Percentiles rank a stretch among this genome's conserved stretches.
These are phyloP conservation scores for Isaurus tuberculatus DNA, from an alignment of 92 coral and sea anemone species.

Conservation along the genomic window DNA sequence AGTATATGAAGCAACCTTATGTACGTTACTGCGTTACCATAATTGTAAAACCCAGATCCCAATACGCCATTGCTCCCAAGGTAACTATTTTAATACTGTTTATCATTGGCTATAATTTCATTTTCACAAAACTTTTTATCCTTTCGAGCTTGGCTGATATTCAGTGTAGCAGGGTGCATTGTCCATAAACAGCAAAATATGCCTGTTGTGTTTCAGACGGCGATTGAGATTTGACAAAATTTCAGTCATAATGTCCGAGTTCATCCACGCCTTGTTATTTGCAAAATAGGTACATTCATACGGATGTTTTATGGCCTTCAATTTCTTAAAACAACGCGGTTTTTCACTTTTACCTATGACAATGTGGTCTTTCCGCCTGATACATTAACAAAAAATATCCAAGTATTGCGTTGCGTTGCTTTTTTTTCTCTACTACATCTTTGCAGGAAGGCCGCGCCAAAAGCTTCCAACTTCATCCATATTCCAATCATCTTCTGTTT, in stretches of 20 bases:
- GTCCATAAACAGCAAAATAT: conserved; percentile 9
- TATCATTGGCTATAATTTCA: too few species aligned
- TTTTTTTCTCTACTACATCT: conserved; percentile 34
- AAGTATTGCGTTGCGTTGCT: conserved; percentile 58
- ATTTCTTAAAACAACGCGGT: conserved; percentile 61
- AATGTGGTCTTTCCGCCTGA: conserved; percentile 54
- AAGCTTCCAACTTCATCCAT: conserved; percentile 62
- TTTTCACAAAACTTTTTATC: too few species aligned
- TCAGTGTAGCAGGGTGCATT: too few species aligned
- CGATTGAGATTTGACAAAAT: conserved; percentile 52
- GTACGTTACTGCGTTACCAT: neutral
- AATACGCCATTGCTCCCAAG: too few species aligned
- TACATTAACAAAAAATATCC: conserved; percentile 58
- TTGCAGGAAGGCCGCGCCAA: too few species aligned
- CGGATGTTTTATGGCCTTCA: conserved; percentile 62
- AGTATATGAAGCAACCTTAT: neutral
- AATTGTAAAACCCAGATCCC: too few species aligned
- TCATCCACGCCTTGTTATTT: conserved; percentile 70
- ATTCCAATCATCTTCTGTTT: conserved; percentile 59
- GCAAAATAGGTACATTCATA: conserved; percentile 67
- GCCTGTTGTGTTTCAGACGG: neutral
- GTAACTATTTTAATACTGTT: too few species aligned
- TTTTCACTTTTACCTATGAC: conserved; percentile 61
- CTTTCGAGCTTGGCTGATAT: too few species aligned
- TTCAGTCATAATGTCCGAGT: conserved; percentile 56